These are phyloP conservation scores for Eupithecia abbreviata DNA, from an alignment of 2,888 invertebrate genomes.

Conservation along the genomic window DNA sequence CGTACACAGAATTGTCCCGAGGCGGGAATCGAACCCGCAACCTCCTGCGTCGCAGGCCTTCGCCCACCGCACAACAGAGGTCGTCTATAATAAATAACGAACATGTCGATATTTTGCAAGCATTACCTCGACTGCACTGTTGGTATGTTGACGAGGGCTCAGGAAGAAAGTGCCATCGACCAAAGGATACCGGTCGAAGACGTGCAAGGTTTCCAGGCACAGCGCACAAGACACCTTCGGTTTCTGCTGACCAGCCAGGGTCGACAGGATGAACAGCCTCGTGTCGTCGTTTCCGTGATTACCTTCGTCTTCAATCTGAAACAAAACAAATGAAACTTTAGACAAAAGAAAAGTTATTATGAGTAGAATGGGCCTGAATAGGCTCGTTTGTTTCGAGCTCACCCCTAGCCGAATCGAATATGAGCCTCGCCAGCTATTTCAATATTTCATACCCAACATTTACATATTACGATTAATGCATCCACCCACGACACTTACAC, in stretches of 20 bases:
- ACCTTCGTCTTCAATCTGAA: conserved; percentile 98
- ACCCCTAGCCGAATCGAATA: conserved; percentile 55
- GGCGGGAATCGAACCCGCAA: too few species aligned
- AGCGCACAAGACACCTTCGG: conserved; percentile 93
- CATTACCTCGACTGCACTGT: conserved; percentile 91
- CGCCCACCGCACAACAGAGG: too few species aligned
- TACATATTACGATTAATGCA: conserved; percentile 83
- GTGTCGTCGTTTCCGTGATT: conserved; percentile 99
- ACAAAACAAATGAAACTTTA: conserved; percentile 59
- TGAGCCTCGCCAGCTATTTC: conserved; percentile 71
- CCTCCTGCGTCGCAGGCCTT: too few species aligned
- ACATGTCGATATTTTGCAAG: background rate
- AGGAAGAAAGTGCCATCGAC: conserved; percentile 99
- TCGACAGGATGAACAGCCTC: conserved; percentile 96
- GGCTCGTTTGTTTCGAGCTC: conserved; percentile 24
- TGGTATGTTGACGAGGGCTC: conserved; percentile 95
- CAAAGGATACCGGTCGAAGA: conserved; percentile 98
- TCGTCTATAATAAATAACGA: background rate
- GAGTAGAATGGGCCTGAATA: conserved; percentile 13
- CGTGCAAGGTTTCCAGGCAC: conserved; percentile 94
- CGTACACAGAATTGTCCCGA: too few species aligned
- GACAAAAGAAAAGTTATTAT: conserved; percentile 4
- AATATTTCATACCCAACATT: conserved; percentile 80
- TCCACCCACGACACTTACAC: conserved; percentile 79
- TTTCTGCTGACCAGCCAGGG: conserved; percentile 95